These are phyloP conservation scores for Osmerus mordax DNA, from an alignment of 2,113 vertebrate species.

Conservation along the genomic window DNA sequence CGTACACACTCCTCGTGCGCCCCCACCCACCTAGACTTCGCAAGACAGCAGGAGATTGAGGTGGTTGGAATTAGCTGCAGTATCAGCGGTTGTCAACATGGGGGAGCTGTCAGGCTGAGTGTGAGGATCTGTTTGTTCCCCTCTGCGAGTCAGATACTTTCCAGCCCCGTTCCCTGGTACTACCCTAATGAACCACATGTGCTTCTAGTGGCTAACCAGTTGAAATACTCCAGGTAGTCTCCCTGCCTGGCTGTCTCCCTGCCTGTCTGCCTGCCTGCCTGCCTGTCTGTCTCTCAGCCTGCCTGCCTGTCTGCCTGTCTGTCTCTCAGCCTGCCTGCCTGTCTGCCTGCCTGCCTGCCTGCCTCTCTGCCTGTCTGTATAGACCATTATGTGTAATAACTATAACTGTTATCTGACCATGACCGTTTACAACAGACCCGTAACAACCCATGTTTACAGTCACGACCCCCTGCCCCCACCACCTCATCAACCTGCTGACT, in stretches of 20 bases:
- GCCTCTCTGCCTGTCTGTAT: background rate
- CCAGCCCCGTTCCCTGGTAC: no score
- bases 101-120: no score
- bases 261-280: background rate
- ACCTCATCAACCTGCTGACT: background rate
- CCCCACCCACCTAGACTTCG: no score
- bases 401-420: slow-evolving; percentile 1
- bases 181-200: no score
- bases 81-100: no score
- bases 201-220: no score
- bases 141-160: no score
- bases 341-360: background rate
- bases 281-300: background rate
- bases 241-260: background rate
- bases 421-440: background rate
- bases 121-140: no score
- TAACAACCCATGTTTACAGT: background rate
- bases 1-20: no score
- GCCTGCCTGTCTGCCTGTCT: background rate
- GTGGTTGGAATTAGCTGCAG: no score
- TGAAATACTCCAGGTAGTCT: background rate
- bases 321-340: background rate
- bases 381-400: background rate
- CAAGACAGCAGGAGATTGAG: no score
- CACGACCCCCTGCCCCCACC: background rate